Evolutionary conservation across 2,113 vertebrate species (phyloP).

Genomic region (Empidonax alnorum): DNA sequence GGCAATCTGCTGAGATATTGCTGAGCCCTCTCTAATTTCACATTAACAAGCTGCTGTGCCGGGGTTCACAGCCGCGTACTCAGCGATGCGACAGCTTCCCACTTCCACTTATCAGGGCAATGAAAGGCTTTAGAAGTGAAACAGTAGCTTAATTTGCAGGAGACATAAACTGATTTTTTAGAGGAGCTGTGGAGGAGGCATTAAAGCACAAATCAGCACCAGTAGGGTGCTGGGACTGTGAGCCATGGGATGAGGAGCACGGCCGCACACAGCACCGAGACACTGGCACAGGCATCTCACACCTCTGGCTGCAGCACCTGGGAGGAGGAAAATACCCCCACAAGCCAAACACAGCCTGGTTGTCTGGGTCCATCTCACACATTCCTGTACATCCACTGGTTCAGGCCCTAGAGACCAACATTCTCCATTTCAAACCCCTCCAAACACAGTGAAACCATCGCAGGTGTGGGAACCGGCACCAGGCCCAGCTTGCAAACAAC

Average conservation of each 20-base stretch:
- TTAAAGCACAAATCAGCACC: neutral
- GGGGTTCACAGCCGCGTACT: neutral
- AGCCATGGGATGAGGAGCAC: neutral
- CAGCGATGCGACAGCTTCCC: neutral
- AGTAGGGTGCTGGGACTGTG: fast-evolving
- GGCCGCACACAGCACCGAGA: neutral
- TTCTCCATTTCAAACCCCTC: neutral
- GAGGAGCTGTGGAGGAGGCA: neutral
- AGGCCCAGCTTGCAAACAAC: neutral
- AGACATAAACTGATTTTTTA: neutral
- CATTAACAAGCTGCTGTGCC: neutral
- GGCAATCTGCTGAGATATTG: neutral
- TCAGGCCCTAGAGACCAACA: neutral
- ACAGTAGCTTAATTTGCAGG: neutral
- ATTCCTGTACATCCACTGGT: neutral
- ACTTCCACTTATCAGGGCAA: neutral
- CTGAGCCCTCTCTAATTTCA: slow-evolving; percentile 4
- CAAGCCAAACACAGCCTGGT: neutral
- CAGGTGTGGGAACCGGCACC: fast-evolving
- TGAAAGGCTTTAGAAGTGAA: neutral
- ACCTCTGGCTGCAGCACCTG: neutral
- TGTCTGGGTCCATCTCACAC: neutral
- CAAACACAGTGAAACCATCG: neutral
- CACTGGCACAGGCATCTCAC: neutral
- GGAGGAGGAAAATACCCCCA: neutral